Evolutionary conservation across 2,113 vertebrate species (phyloP).

Genomic region (Uria lomvia): DNA sequence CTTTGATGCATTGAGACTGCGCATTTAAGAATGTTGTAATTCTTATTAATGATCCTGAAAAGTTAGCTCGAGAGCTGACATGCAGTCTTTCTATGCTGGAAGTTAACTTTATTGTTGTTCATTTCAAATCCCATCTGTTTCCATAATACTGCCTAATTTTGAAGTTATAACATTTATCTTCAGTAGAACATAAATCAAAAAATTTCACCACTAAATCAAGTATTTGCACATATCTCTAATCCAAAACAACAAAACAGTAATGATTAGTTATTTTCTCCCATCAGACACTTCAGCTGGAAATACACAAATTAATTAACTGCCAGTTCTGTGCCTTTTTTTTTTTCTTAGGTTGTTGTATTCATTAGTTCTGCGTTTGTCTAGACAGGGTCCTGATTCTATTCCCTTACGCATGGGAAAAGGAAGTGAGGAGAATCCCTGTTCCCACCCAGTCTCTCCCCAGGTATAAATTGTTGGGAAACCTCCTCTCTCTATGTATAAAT

Average conservation of each 20-base stretch:
- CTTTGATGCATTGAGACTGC: background rate
- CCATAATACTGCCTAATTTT: slow-evolving; percentile 46
- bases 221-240: slow-evolving; percentile 44
- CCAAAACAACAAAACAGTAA: slow-evolving; percentile 27
- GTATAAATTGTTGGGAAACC: background rate
- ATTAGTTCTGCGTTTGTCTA: background rate
- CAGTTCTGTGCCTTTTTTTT: background rate
- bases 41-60: slow-evolving; percentile 48
- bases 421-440: background rate
- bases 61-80: slow-evolving; percentile 36
- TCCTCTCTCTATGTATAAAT: background rate
- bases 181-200: slow-evolving; percentile 43
- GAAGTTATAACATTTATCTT: slow-evolving; percentile 56
- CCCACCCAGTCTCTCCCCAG: background rate
- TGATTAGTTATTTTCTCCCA: slow-evolving; percentile 37
- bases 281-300: slow-evolving; percentile 20
- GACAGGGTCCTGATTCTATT: background rate
- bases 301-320: slow-evolving; percentile 27
- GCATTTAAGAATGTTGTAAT: slow-evolving; percentile 58
- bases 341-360: background rate
- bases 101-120: slow-evolving; percentile 63
- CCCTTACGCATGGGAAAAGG: background rate
- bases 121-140: slow-evolving; percentile 70
- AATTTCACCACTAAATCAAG: slow-evolving; percentile 48
- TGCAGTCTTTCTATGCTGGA: slow-evolving; percentile 50